Percentiles rank a stretch among this genome's conserved stretches.
phyloP scores from a whole-genome alignment of 2,113 vertebrate genomes.

The Tachysurus fulvidraco region DNA sequence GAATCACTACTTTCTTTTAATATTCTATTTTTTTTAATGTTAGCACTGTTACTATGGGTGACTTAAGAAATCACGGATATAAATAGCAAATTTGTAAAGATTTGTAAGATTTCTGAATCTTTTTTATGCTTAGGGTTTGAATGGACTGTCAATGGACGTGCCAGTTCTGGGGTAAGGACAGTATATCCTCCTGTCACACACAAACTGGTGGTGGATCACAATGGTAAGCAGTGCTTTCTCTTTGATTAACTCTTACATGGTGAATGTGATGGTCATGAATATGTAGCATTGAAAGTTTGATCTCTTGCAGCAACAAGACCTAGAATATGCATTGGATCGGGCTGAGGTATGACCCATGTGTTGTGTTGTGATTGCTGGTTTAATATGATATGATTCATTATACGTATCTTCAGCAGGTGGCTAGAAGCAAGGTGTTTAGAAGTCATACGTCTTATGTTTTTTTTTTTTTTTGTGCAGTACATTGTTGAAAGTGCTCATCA shows the following conservation, averaged over 20 bases:
- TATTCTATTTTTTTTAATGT: neutral
- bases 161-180: constrained; percentile 74
- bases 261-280: neutral
- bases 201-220: constrained; percentile 74
- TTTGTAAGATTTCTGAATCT: neutral
- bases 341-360: constrained; percentile 83
- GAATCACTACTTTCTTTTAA: neutral
- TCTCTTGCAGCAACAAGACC: constrained; percentile 86
- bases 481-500: constrained; percentile 98
- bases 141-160: constrained; percentile 74
- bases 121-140: constrained; percentile 69
- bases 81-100: neutral
- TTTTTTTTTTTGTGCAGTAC: constrained; percentile 78
- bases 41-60: neutral
- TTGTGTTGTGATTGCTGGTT: neutral
- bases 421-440: neutral
- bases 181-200: constrained; percentile 71
- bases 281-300: neutral
- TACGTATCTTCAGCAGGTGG: neutral
- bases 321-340: constrained; percentile 97
- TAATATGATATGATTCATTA: neutral
- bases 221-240: constrained; percentile 66
- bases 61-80: neutral
- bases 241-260: neutral
- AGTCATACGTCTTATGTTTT: constrained; percentile 8